These are phyloP conservation scores for Drosophila ananassae DNA, from an alignment of 1,140 invertebrate species.

Conservation along the genomic window DNA sequence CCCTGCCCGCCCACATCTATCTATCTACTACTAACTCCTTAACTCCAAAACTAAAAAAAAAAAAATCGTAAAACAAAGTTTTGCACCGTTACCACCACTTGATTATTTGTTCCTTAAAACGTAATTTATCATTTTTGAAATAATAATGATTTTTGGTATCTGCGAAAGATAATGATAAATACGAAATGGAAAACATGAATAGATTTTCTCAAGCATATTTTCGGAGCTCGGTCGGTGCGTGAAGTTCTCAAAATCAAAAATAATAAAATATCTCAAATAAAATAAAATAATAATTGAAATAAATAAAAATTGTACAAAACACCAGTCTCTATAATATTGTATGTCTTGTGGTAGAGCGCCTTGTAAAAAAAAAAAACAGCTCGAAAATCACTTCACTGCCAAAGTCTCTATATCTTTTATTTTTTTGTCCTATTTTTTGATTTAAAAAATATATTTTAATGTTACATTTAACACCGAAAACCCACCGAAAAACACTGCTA, in stretches of 20 bases:
- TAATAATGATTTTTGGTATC: constrained; percentile 27
- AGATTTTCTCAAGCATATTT: constrained; percentile 84
- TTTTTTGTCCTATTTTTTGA: constrained; percentile 22
- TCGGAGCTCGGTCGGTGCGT: constrained; percentile 81
- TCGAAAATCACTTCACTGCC: constrained; percentile 37
- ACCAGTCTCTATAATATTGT: constrained; percentile 30
- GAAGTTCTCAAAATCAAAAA: constrained; percentile 39
- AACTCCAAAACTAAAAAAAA: constrained; percentile 20
- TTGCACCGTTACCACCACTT: constrained; percentile 82
- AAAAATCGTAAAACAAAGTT: constrained; percentile 52
- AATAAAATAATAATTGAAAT: constrained; percentile 11
- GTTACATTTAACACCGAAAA: constrained; percentile 31
- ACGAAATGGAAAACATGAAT: constrained; percentile 73
- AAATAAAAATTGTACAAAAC: constrained; percentile 27
- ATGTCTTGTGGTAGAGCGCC: constrained; percentile 12
- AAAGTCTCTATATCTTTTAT: constrained; percentile 21
- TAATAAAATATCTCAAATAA: background rate
- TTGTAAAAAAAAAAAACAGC: constrained; percentile 31
- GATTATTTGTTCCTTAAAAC: constrained; percentile 53
- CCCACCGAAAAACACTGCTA: constrained; percentile 7
- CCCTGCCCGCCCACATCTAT: constrained; percentile 36
- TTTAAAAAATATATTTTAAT: constrained; percentile 59
- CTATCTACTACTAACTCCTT: constrained; percentile 45
- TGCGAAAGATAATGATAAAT: constrained; percentile 51
- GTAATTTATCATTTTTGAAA: constrained; percentile 30